phyloP scores from a whole-genome alignment of 2,888 invertebrate genomes.

The Baronia brevicornis region DNA sequence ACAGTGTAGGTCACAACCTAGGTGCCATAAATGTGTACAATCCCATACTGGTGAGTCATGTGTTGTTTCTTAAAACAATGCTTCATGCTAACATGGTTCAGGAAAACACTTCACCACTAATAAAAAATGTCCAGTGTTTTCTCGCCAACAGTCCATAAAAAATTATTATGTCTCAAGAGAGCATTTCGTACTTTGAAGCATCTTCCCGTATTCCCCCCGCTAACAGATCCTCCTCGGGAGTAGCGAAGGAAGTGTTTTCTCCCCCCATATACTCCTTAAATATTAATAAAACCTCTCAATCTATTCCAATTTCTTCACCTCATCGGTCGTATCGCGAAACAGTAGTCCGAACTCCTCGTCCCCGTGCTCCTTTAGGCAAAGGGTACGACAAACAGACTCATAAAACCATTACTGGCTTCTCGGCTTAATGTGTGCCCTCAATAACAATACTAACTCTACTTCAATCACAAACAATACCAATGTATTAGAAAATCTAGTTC shows the following conservation, averaged over 20 bases:
- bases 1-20: conserved; percentile 10
- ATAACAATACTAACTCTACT: too few relatives aligned
- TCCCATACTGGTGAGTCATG: conserved; percentile 9
- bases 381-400: not conserved
- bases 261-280: too few relatives aligned
- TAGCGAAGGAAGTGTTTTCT: too few relatives aligned
- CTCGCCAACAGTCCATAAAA: conserved; percentile 11
- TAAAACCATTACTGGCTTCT: too few relatives aligned
- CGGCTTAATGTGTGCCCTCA: too few relatives aligned
- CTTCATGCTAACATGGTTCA: conserved; percentile 4
- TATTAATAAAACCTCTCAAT: too few relatives aligned
- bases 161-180: conserved; percentile 9
- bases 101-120: conserved; percentile 9
- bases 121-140: conserved; percentile 12
- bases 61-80: conserved; percentile 1
- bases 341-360: conserved; percentile 2
- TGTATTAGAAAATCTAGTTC: too few relatives aligned
- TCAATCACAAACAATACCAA: too few relatives aligned
- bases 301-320: too few relatives aligned
- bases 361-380: not conserved
- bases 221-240: too few relatives aligned
- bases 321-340: conserved; percentile 3
- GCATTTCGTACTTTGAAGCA: too few relatives aligned
- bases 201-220: too few relatives aligned
- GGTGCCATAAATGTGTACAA: conserved; percentile 15